Evolutionary conservation across 2,113 vertebrate genomes (phyloP).

Genomic region (Malurus cyaneus): DNA sequence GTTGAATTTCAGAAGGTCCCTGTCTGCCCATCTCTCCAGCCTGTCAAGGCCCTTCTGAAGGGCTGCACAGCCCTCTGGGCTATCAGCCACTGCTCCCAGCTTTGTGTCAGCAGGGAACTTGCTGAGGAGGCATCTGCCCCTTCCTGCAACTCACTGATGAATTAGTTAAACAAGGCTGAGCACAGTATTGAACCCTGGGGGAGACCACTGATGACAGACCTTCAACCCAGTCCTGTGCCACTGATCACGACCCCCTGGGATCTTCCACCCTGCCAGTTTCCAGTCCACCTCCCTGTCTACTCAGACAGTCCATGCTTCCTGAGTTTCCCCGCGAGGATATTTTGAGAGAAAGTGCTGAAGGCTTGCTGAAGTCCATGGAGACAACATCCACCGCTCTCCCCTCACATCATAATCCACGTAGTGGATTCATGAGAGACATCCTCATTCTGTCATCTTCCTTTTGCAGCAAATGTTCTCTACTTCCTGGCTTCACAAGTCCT

Average conservation of each 20-base stretch:
- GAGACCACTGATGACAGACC: too few relatives aligned
- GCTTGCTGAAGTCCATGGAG: neutral
- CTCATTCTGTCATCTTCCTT: neutral
- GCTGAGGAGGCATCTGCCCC: neutral
- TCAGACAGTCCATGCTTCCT: neutral
- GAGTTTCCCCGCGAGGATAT: neutral
- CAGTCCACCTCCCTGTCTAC: neutral
- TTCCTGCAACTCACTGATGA: accelerated
- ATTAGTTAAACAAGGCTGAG: neutral
- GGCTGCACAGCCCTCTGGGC: neutral
- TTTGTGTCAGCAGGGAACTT: neutral
- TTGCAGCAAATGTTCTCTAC: neutral
- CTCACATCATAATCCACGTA: neutral
- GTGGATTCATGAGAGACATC: neutral
- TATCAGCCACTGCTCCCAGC: neutral
- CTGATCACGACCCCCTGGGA: neutral
- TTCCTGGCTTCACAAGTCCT: neutral
- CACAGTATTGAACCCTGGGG: neutral
- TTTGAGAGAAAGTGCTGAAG: neutral
- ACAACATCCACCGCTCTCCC: neutral
- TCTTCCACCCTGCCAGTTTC: neutral
- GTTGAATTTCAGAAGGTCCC: neutral
- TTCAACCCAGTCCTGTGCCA: neutral
- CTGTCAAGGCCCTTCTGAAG: neutral
- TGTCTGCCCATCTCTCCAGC: neutral